Base-by-base conservation (phyloP, 2,888 invertebrate genomes). In the Eupithecia inturbata region DNA sequence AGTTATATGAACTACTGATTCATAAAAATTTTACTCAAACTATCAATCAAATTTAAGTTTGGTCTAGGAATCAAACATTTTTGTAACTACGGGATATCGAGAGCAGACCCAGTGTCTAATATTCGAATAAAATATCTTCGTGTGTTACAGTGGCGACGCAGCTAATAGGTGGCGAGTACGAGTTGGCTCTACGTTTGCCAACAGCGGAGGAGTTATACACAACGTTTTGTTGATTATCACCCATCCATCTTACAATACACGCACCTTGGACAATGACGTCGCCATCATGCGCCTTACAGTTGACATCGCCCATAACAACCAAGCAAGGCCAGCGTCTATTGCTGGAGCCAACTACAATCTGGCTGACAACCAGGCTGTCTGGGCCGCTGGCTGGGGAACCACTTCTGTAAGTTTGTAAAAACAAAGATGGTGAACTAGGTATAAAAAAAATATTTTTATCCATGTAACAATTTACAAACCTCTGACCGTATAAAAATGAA, bases 301-400 rank as follows among this genome's bases (percentile, higher is more conserved):
- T n/a, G n/a, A n/a, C n/a, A n/a, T n/a, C n/a, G n/a, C n/a, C n/a
- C n/a, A n/a, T n/a, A n/a, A n/a, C n/a, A n/a, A n/a, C 1, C 85
- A 83, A 1, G 45, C 82, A 3, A 66, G 78, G 84, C 70, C 72
- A 68, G 71, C 14, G n/a, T n/a, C n/a, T n/a, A 80, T 83, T 36
- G 75, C 83, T 22, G 84, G 87, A 0, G 3, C 83, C 22, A 88
- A 83, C 76, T 91, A 90, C 77, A 77, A 79, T 39, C 74, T 89
- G 0, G 77, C 33, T 14, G 89, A 89, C 68, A 86, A 89, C 74
- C 79, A 84, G 74, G 76, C 74, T 1, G 88, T 91, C 0, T 88
- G 85, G 86, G 88, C 89, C 31, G 81, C 88, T 33, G 91, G 91
- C 74, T 91, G 91, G 91, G 91, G 91, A 4, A 26, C 71, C 12